Conservation (phyloP, 2,797 vertebrate genomes). For the Microctenopoma lineatum region DNA sequence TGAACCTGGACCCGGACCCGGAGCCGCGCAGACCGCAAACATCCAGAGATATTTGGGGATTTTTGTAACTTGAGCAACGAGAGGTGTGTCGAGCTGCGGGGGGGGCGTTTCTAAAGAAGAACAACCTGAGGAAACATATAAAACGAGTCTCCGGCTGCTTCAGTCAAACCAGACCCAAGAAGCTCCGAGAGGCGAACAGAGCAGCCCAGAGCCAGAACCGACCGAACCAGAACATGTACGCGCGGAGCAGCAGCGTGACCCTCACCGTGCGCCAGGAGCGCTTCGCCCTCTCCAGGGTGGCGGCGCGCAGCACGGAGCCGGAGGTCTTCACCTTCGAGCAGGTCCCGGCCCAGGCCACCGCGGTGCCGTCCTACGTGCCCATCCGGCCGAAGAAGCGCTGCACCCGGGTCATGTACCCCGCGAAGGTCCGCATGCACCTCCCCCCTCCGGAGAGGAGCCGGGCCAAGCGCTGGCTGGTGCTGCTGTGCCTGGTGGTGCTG, state of each 20-base stretch:
- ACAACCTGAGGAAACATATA: constrained; percentile 17
- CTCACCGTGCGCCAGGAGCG: constrained; percentile 53
- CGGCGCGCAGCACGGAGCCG: constrained; percentile 78
- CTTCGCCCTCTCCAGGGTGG: constrained; percentile 57
- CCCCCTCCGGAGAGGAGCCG: constrained; percentile 81
- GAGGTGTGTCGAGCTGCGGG: constrained; percentile 5
- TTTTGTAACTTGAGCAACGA: constrained; percentile 55
- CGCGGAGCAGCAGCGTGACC: constrained; percentile 67
- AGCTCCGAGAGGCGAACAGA: not conserved
- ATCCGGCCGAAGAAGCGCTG: constrained; percentile 77
- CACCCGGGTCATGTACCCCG: constrained; percentile 84
- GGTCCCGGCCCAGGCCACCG: constrained; percentile 56
- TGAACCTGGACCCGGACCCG: too few species aligned
- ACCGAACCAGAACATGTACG: constrained; percentile 60
- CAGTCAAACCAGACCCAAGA: not conserved
- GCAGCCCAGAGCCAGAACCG: not conserved
- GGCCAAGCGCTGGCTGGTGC: constrained; percentile 82
- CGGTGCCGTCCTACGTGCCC: constrained; percentile 61
- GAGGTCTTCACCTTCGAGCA: constrained; percentile 87
- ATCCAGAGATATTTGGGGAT: not conserved
- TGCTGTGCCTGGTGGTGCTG: constrained; percentile 82
- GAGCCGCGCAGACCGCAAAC: too few species aligned
- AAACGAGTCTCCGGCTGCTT: fast-evolving
- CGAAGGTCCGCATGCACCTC: constrained; percentile 84
- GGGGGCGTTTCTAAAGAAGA: constrained; percentile 44